phyloP scores from a whole-genome alignment of 2,888 invertebrate species.

The Odontocerum albicorne region DNA sequence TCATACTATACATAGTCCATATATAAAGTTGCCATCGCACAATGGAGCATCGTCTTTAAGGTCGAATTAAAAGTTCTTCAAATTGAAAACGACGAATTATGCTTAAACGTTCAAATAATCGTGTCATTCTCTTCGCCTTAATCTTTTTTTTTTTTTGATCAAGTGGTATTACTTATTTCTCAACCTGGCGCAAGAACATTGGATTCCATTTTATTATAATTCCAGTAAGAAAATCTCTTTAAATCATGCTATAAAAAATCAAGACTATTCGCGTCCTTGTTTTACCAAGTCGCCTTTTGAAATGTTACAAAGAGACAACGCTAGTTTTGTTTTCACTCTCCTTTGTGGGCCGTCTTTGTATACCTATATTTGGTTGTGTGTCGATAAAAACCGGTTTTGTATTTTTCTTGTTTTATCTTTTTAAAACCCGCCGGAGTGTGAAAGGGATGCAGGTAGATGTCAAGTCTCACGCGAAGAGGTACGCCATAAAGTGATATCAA shows the following conservation, averaged over 20 bases:
- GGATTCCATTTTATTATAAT: background rate
- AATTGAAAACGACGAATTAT: no score
- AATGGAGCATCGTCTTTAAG: no score
- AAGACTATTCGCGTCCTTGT: constrained; percentile 9
- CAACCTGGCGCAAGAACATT: no score
- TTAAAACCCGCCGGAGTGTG: background rate
- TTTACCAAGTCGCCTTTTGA: constrained; percentile 3
- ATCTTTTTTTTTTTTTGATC: no score
- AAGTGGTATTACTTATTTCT: no score
- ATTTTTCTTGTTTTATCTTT: constrained; percentile 12
- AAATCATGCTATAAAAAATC: constrained; percentile 1
- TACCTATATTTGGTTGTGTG: constrained; percentile 8
- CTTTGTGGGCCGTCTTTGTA: constrained; percentile 14
- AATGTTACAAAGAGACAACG: constrained; percentile 7
- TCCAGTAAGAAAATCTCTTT: constrained; percentile 4
- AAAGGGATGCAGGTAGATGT: constrained; percentile 3
- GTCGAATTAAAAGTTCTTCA: no score
- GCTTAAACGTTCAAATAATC: no score
- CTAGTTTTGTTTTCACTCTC: constrained; percentile 4
- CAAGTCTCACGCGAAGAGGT: background rate
- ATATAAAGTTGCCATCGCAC: no score
- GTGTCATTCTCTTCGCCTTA: no score
- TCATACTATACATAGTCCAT: no score
- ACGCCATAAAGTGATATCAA: constrained; percentile 3
- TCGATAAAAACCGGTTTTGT: constrained; percentile 21